phyloP scores from a whole-genome alignment of 2,888 invertebrate genomes.

The Cephus rjabovi region DNA sequence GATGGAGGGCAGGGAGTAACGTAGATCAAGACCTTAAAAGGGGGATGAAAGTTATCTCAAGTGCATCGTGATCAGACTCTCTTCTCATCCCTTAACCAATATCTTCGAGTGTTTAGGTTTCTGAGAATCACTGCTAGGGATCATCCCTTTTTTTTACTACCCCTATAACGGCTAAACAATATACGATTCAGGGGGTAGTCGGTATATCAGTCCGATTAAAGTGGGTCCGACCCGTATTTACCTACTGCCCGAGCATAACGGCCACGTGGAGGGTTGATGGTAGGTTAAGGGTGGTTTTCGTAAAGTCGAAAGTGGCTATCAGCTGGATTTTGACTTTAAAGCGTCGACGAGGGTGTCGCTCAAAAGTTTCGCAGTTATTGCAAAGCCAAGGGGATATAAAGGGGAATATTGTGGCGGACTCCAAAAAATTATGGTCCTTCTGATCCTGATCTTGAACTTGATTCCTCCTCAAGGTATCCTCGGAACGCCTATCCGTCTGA shows the following conservation, averaged over 20 bases:
- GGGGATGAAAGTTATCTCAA: neutral
- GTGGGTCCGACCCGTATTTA: neutral
- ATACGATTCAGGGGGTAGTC: neutral
- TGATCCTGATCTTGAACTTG: neutral
- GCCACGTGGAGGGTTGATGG: neutral
- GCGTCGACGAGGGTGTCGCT: neutral
- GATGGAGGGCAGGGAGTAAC: neutral
- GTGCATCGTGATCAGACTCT: neutral
- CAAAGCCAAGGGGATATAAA: neutral
- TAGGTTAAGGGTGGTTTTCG: neutral
- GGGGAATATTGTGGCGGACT: neutral
- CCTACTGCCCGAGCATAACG: neutral
- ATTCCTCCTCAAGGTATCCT: neutral
- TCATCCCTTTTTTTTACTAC: neutral
- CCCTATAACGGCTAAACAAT: neutral
- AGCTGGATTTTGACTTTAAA: neutral
- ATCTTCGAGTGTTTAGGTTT: neutral
- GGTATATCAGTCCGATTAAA: neutral
- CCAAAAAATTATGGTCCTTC: neutral
- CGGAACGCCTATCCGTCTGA: neutral
- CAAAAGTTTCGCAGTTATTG: constrained; percentile 2
- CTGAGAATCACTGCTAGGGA: neutral
- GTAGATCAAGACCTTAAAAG: neutral
- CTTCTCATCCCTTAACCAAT: neutral
- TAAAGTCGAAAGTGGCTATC: neutral